These are phyloP conservation scores for Anthrax anthrax DNA, from an alignment of 2,888 invertebrate genomes.

Conservation along the genomic window DNA sequence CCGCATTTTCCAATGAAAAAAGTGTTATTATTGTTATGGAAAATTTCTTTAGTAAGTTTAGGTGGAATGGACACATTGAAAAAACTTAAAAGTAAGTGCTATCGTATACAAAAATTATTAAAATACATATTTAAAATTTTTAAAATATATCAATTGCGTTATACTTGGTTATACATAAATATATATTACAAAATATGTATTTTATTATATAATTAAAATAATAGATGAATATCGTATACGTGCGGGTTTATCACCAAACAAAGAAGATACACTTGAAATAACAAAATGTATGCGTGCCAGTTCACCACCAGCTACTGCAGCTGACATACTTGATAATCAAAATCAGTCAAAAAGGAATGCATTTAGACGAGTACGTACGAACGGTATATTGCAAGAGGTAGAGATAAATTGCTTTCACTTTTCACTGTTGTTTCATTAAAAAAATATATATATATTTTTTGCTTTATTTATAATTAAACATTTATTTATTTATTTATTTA, in stretches of 20 bases:
- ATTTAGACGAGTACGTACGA: slow-evolving; percentile 44
- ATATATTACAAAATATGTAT: background rate
- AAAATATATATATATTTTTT: too few relatives aligned
- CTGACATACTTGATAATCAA: slow-evolving; percentile 75
- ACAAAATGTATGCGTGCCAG: slow-evolving; percentile 87
- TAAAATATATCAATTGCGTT: too few relatives aligned
- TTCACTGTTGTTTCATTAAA: background rate
- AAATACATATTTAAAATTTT: too few relatives aligned
- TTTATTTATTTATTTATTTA: too few relatives aligned
- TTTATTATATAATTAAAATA: background rate
- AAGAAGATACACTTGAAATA: slow-evolving; percentile 92
- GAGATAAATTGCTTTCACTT: slow-evolving; percentile 7
- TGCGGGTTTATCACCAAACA: slow-evolving; percentile 56
- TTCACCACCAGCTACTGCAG: slow-evolving; percentile 85
- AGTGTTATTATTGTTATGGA: slow-evolving; percentile 89
- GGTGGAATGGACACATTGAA: slow-evolving; percentile 81
- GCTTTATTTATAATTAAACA: too few relatives aligned
- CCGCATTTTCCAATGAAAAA: slow-evolving; percentile 99
- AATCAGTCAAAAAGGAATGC: slow-evolving; percentile 64
- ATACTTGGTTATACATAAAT: too few relatives aligned
- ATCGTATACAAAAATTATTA: background rate
- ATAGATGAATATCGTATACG: slow-evolving; percentile 45
- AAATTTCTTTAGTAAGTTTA: slow-evolving; percentile 77
- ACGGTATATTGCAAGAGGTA: slow-evolving; percentile 17
- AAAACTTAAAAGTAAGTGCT: slow-evolving; percentile 48